Conservation (phyloP, 2,797 vertebrate species). For the Onychomys arenicola region DNA sequence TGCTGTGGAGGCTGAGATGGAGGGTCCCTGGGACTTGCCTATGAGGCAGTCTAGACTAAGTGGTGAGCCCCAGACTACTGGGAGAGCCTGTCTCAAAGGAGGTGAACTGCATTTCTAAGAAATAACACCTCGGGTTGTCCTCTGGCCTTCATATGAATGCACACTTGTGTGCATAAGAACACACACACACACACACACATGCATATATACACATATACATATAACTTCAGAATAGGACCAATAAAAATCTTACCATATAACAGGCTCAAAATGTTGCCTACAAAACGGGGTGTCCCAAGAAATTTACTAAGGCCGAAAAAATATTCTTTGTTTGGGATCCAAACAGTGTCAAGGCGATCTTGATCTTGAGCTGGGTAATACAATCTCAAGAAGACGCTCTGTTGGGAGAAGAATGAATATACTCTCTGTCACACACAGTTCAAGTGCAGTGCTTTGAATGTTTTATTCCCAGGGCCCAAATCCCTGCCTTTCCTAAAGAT, state of each 20-base stretch:
- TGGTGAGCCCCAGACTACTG: background rate
- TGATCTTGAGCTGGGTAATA: constrained; percentile 93
- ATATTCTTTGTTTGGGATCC: constrained; percentile 95
- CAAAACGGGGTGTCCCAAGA: constrained; percentile 90
- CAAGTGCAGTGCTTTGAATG: background rate
- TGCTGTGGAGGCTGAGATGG: background rate
- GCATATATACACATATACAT: accelerated
- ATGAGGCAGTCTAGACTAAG: background rate
- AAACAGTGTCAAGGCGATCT: constrained; percentile 87
- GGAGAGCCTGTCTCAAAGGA: background rate
- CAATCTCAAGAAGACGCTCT: constrained; percentile 95
- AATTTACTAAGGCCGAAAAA: constrained; percentile 95
- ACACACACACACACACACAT: background rate
- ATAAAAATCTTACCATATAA: constrained; percentile 92
- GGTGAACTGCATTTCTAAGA: background rate
- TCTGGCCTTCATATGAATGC: background rate
- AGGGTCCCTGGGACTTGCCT: background rate
- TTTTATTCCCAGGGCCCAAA: background rate
- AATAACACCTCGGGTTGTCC: background rate
- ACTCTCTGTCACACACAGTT: constrained; percentile 5
- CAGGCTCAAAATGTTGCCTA: constrained; percentile 92
- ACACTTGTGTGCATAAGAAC: background rate
- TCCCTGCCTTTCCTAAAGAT: background rate
- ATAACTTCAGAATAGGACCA: constrained; percentile 28
- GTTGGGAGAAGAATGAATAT: background rate